Percentiles rank a stretch among this genome's conserved stretches.
Evolutionary conservation across 2,888 invertebrate species (phyloP).

Genomic region (Melanargia galathea): DNA sequence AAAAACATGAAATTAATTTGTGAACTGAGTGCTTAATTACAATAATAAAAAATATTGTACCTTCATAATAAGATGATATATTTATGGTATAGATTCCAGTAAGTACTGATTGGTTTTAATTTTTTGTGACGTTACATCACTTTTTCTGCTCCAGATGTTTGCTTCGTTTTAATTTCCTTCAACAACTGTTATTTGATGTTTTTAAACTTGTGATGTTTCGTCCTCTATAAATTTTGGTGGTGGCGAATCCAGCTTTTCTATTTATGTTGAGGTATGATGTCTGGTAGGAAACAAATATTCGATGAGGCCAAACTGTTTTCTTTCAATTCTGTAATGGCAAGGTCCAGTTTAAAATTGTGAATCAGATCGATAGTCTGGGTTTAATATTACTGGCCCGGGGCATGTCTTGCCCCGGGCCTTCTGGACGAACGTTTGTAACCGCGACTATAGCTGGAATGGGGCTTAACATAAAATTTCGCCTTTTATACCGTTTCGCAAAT

Average conservation of each 20-base stretch:
- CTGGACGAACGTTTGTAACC: not conserved
- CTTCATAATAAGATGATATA: not conserved
- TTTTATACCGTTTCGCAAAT: conserved; percentile 33
- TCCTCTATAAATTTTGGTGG: not conserved
- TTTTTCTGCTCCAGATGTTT: not conserved
- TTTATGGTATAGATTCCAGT: not conserved
- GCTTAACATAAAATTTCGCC: conserved; percentile 10
- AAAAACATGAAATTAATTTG: too few species aligned
- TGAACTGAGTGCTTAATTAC: too few species aligned
- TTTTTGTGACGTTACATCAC: not conserved
- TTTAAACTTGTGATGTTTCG: not conserved
- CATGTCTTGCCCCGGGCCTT: conserved; percentile 20
- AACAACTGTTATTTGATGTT: not conserved
- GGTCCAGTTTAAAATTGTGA: not conserved
- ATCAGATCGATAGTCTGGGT: not conserved
- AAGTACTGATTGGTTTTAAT: not conserved
- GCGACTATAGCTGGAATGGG: conserved; percentile 22
- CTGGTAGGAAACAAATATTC: conserved; percentile 1
- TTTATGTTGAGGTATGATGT: not conserved
- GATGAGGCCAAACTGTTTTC: not conserved
- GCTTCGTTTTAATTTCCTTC: not conserved
- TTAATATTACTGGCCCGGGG: conserved; percentile 4
- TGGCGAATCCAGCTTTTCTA: not conserved
- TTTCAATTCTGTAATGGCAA: not conserved
- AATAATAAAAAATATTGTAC: not conserved